phyloP scores from a whole-genome alignment of 2,797 vertebrate species.

The Allobates femoralis region DNA sequence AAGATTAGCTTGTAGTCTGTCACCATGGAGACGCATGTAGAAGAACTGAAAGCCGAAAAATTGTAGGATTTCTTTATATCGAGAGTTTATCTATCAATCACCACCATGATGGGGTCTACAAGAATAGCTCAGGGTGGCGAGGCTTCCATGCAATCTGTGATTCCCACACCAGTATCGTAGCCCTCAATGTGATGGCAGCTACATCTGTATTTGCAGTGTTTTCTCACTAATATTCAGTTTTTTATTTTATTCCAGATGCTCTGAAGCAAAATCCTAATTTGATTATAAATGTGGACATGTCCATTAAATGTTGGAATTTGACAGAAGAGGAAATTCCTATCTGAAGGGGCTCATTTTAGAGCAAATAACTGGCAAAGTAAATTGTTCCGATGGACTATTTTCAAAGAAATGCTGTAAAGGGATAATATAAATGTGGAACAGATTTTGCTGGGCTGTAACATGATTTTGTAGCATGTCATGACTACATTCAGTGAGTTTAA shows the following conservation, averaged over 20 bases:
- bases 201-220: no score
- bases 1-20: not conserved
- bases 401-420: constrained; percentile 15
- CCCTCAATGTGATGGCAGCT: no score
- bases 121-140: no score
- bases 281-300: not conserved
- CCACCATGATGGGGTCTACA: no score
- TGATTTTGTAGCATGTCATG: constrained; percentile 23
- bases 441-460: not conserved
- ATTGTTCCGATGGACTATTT: constrained; percentile 24
- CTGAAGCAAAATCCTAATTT: not conserved
- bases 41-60: not conserved
- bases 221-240: not conserved
- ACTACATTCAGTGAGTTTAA: constrained; percentile 23
- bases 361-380: not conserved
- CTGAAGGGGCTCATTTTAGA: not conserved
- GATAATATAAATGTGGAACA: constrained; percentile 24
- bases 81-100: no score
- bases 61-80: not conserved
- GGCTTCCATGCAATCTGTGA: no score
- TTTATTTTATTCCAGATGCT: not conserved
- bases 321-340: not conserved
- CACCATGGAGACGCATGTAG: not conserved
- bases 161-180: no score
- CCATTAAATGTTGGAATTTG: not conserved